phyloP scores from a whole-genome alignment of 2,888 invertebrate species.

The Lordiphosa fenestrarum region DNA sequence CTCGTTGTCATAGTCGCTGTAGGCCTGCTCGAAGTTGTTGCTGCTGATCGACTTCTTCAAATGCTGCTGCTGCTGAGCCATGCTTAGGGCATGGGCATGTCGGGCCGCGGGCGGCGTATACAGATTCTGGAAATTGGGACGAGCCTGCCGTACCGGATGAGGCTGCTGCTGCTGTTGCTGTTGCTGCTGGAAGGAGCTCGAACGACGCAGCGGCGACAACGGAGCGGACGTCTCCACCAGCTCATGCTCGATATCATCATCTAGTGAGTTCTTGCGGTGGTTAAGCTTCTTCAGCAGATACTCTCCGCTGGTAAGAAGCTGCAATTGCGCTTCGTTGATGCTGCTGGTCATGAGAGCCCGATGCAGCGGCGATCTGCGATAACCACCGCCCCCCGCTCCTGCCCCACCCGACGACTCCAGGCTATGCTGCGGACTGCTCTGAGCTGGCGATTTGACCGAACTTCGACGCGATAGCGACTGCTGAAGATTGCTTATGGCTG shows the following conservation, averaged over 20 bases:
- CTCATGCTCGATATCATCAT: constrained; percentile 58
- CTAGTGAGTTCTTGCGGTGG: constrained; percentile 79
- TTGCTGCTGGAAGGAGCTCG: constrained; percentile 83
- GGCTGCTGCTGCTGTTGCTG: constrained; percentile 33
- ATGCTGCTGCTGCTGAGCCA: constrained; percentile 24
- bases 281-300: constrained; percentile 76
- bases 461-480: constrained; percentile 78
- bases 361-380: constrained; percentile 66
- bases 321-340: constrained; percentile 79
- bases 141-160: constrained; percentile 51
- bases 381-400: constrained; percentile 42
- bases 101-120: constrained; percentile 79
- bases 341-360: constrained; percentile 79
- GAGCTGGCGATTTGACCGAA: constrained; percentile 78
- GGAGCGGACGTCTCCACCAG: constrained; percentile 41
- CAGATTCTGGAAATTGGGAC: constrained; percentile 75
- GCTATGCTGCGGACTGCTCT: constrained; percentile 78
- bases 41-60: constrained; percentile 80
- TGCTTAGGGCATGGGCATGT: constrained; percentile 49
- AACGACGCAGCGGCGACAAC: constrained; percentile 83
- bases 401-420: constrained; percentile 51
- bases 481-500: constrained; percentile 76
- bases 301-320: constrained; percentile 76
- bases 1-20: constrained; percentile 79
- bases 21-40: constrained; percentile 78